Evolutionary conservation across 1,140 invertebrate species (phyloP), one percentile per base, ranked within the genome.

Genomic region (Stegodyphus mimosarum): DNA sequence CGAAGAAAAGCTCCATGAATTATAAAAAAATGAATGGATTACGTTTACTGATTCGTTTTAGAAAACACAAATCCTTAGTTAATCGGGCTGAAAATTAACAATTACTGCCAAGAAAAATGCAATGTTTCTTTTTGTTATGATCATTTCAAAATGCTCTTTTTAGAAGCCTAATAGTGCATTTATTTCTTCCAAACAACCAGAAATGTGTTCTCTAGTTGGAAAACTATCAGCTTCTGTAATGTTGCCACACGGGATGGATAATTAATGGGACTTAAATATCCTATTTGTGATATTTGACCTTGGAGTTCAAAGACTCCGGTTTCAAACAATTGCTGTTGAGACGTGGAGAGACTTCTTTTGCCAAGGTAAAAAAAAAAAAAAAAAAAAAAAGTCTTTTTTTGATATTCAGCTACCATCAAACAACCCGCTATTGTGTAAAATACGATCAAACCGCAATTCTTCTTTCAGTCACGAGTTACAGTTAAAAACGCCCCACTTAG

Each of bases 301-400:
- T n/a, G 33, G 15, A 17, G 80, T 83, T 83, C 80, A 83, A 83
- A 83, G 71, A n/a, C 79, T 53, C 80, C 60, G 78, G n/a, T 50
- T 53, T 13, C 17, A 60, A 83, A 73, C 71, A 83, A 74, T 83
- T 74, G 80, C 66, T 81, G 63, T 72, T 33, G 33, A 33, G 33
- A 33, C 33, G 33, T 33, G 33, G 33, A 63, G 72, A 81, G 55
- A 9, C 15, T 60, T 60, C 55, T 11, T 9, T 15, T 60, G 15
- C 15, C 55, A 60, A 60, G 9, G 9, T 60, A 15, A 60, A 11
- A 11, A 60, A 15, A n/a, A n/a, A 66, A 66, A 66, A 66, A 7
- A 66, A 6, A 17, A 66, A 11, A 67, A 17, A 17, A 5, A 67
- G 17, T 67, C n/a, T 18, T 17, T 67, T n/a, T 67, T 13, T 10